phyloP scores from a whole-genome alignment of 2,888 invertebrate species.

The Hypomecis atomaria region DNA sequence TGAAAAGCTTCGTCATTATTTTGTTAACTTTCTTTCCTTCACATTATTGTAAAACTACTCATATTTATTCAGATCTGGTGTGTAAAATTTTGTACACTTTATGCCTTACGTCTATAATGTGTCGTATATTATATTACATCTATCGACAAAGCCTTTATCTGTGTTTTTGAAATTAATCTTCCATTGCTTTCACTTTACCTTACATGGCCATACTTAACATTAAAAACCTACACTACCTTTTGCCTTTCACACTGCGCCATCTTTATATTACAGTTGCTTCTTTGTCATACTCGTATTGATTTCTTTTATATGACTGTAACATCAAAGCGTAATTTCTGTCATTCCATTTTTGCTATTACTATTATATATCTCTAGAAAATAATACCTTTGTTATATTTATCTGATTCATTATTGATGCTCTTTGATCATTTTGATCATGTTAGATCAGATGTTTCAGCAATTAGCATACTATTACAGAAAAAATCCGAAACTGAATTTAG shows the following conservation, averaged over 20 bases:
- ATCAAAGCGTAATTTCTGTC: no score
- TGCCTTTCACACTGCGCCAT: not conserved
- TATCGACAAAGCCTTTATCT: not conserved
- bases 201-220: not conserved
- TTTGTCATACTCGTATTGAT: not conserved
- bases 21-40: conserved; percentile 12
- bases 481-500: conserved; percentile 31
- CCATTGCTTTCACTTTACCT: conserved; percentile 2
- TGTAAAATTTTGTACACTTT: not conserved
- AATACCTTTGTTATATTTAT: no score
- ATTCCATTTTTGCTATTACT: no score
- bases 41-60: conserved; percentile 1
- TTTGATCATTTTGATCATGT: conserved; percentile 24
- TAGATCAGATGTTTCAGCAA: conserved; percentile 38
- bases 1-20: conserved; percentile 42
- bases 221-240: not conserved
- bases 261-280: not conserved
- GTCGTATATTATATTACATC: not conserved
- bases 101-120: not conserved
- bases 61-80: not conserved
- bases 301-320: not conserved
- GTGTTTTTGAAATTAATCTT: not conserved
- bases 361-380: no score
- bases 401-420: not conserved
- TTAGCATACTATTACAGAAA: conserved; percentile 28